These are phyloP conservation scores for Paradoxurus hermaphroditus DNA, from an alignment of 2,113 vertebrate species.

Conservation along the genomic window DNA sequence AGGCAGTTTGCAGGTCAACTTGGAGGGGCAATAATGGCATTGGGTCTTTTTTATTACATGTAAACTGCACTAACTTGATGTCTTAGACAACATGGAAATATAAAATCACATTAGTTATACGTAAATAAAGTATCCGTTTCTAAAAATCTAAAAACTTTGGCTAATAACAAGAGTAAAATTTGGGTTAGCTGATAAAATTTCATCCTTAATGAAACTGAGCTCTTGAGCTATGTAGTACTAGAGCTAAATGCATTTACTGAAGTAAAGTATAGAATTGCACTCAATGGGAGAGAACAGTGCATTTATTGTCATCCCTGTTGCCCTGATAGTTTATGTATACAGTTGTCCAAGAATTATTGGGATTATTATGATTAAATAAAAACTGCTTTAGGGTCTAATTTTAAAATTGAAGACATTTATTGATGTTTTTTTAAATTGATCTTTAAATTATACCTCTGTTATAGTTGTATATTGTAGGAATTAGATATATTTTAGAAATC, in stretches of 20 bases:
- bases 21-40: not conserved
- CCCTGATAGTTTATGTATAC: not conserved
- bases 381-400: not conserved
- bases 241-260: not conserved
- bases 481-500: constrained; percentile 38
- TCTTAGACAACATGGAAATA: constrained; percentile 28
- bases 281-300: not conserved
- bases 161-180: not conserved
- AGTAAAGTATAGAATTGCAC: not conserved
- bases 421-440: not conserved
- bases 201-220: not conserved
- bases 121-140: not conserved
- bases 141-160: constrained; percentile 18
- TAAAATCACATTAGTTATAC: not conserved
- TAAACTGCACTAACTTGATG: not conserved
- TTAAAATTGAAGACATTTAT: constrained; percentile 21
- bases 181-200: constrained; percentile 9
- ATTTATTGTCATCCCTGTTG: not conserved
- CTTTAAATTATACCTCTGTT: constrained; percentile 17
- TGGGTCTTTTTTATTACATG: not conserved
- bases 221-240: not conserved
- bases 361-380: constrained; percentile 22
- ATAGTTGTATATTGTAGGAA: not conserved
- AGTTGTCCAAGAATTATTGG: not conserved
- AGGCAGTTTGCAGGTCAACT: not conserved